Conservation (phyloP, 2,113 vertebrate genomes). For the Orcinus orca region DNA sequence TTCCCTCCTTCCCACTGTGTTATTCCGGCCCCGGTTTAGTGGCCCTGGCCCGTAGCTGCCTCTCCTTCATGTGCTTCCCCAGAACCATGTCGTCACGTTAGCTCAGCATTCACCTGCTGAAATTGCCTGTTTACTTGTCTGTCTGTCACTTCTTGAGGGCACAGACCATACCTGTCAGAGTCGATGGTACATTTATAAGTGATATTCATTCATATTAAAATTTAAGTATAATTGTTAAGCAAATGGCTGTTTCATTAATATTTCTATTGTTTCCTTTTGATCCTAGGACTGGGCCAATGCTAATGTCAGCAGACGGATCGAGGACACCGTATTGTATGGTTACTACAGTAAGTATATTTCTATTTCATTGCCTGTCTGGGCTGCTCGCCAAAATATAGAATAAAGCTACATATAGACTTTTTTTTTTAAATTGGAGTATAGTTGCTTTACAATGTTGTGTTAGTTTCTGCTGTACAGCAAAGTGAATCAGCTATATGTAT, state of each 20-base stretch:
- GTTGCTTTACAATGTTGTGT: too few species aligned
- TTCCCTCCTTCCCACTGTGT: background rate
- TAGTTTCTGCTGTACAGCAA: too few species aligned
- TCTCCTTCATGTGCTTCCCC: background rate
- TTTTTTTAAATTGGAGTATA: too few species aligned
- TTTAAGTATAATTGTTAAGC: background rate
- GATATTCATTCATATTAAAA: background rate
- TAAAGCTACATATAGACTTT: background rate
- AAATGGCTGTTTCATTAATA: slow-evolving; percentile 23
- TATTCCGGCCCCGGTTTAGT: background rate
- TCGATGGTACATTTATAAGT: slow-evolving; percentile 17
- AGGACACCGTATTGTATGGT: slow-evolving; percentile 94
- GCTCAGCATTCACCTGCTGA: background rate
- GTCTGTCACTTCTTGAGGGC: background rate
- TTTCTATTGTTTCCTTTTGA: slow-evolving; percentile 51
- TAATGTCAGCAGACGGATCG: slow-evolving; percentile 94
- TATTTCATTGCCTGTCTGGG: slow-evolving; percentile 21
- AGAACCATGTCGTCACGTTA: background rate
- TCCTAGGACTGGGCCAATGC: slow-evolving; percentile 91
- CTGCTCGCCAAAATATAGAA: background rate
- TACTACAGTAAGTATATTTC: slow-evolving; percentile 94
- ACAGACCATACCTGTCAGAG: background rate
- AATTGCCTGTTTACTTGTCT: background rate
- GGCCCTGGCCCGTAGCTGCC: background rate
- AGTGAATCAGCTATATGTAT: too few species aligned